Evolutionary conservation across 2,888 invertebrate genomes (phyloP).

Genomic region (Adelphocoris suturalis): DNA sequence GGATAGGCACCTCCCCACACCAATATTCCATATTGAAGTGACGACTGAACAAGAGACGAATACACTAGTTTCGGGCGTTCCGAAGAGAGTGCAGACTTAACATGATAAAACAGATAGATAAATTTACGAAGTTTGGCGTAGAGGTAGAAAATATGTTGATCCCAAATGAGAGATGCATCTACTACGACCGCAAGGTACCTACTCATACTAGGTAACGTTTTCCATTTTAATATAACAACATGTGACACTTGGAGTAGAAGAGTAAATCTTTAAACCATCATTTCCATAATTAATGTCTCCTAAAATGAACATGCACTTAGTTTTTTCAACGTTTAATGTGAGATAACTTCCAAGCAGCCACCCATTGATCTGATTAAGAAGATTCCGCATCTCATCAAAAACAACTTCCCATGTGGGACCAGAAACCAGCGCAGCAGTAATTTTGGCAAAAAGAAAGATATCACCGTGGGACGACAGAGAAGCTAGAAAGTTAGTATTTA

Average conservation of each 20-base stretch:
- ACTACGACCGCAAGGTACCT: neutral
- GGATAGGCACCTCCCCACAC: too few relatives aligned
- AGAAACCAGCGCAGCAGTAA: neutral
- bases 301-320: neutral
- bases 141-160: too few relatives aligned
- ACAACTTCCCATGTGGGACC: conserved; percentile 25
- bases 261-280: neutral
- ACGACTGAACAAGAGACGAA: too few relatives aligned
- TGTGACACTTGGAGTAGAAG: too few relatives aligned
- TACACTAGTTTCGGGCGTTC: too few relatives aligned
- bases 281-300: neutral
- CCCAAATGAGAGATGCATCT: neutral
- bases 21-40: too few relatives aligned
- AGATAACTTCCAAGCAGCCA: conserved; percentile 25
- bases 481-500: neutral
- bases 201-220: neutral
- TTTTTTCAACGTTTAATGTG: conserved; percentile 10
- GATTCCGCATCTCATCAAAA: neutral
- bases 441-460: conserved; percentile 10
- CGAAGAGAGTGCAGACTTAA: neutral
- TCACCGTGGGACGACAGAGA: neutral
- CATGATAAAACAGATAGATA: too few relatives aligned
- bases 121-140: too few relatives aligned
- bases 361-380: conserved; percentile 3
- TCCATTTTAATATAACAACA: neutral